These are phyloP conservation scores for Dynastes tityus DNA, from an alignment of 2,888 invertebrate species.

Conservation along the genomic window DNA sequence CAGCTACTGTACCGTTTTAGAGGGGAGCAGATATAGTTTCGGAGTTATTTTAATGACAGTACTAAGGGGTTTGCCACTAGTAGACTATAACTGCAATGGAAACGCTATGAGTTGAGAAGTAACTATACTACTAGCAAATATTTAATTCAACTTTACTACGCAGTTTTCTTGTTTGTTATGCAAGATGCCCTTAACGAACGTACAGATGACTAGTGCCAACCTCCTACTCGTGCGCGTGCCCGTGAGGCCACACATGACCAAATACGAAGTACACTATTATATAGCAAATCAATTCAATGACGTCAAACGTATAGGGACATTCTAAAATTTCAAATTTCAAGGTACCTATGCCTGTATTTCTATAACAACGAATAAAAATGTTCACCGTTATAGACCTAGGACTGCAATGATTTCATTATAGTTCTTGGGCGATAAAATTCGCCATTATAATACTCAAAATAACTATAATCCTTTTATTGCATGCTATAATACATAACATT, in stretches of 20 bases:
- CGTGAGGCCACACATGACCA: too few species aligned
- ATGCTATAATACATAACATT: too few species aligned
- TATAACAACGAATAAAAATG: too few species aligned
- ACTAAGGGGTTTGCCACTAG: slow-evolving; percentile 79
- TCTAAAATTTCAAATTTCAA: too few species aligned
- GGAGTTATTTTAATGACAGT: slow-evolving; percentile 84
- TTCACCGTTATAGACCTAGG: too few species aligned
- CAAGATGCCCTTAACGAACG: not conserved
- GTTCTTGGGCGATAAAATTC: too few species aligned
- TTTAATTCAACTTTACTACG: not conserved
- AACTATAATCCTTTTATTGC: too few species aligned
- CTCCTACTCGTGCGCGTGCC: too few species aligned
- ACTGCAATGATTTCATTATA: too few species aligned
- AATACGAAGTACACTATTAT: slow-evolving; percentile 68
- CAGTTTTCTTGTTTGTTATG: not conserved
- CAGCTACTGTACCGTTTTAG: slow-evolving; percentile 60
- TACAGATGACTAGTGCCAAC: not conserved
- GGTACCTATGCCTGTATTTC: too few species aligned
- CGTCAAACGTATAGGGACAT: too few species aligned
- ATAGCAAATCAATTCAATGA: slow-evolving; percentile 60
- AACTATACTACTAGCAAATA: not conserved
- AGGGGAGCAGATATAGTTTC: slow-evolving; percentile 83
- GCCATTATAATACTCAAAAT: too few species aligned
- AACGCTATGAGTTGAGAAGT: slow-evolving; percentile 69
- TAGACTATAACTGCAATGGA: slow-evolving; percentile 74